Evolutionary conservation across 23 tunicate genomes (phyloP).

Genomic region (Styela clava): DNA sequence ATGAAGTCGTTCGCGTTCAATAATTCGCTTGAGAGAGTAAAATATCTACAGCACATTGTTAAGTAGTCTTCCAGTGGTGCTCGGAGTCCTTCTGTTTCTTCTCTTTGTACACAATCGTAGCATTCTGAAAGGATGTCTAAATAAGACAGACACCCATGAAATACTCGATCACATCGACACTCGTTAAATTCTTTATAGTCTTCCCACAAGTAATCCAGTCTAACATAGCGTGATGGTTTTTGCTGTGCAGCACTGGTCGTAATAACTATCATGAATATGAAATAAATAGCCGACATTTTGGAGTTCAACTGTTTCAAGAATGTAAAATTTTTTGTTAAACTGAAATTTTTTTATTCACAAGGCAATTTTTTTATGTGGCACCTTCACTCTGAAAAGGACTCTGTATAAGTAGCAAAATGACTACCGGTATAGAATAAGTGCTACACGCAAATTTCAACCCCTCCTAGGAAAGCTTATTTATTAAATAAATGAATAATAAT

Average conservation of each 20-base stretch:
- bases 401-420: too few species aligned
- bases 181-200: neutral
- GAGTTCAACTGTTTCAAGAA: too few species aligned
- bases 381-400: too few species aligned
- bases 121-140: neutral
- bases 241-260: neutral
- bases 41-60: neutral
- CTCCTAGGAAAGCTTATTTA: too few species aligned
- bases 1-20: neutral
- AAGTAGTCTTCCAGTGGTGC: neutral
- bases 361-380: too few species aligned
- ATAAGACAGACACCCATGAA: neutral
- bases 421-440: too few species aligned
- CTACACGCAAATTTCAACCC: too few species aligned
- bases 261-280: neutral
- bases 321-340: too few species aligned
- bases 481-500: too few species aligned
- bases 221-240: neutral
- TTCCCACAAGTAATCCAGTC: constrained; percentile 4
- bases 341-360: too few species aligned
- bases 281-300: too few species aligned
- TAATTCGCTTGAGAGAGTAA: neutral
- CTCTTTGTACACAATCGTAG: neutral
- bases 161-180: neutral
- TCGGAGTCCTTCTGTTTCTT: neutral